These are phyloP conservation scores for Laothoe populi DNA, from an alignment of 2,888 invertebrate genomes.

Conservation along the genomic window DNA sequence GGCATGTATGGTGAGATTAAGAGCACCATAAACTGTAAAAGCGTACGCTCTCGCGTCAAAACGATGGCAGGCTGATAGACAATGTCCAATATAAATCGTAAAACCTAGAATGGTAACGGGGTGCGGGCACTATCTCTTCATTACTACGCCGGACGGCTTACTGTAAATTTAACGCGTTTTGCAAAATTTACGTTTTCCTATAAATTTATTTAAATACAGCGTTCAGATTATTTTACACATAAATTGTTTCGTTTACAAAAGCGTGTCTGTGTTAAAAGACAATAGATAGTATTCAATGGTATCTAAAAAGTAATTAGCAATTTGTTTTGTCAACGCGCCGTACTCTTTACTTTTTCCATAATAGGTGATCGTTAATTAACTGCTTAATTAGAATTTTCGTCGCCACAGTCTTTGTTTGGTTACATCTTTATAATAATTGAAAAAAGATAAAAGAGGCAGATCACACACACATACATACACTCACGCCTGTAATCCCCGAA, in stretches of 20 bases:
- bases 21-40: conserved; percentile 6
- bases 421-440: conserved; percentile 18
- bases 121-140: conserved; percentile 46
- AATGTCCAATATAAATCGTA: conserved; percentile 44
- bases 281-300: conserved; percentile 28
- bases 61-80: conserved; percentile 23
- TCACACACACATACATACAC: too few relatives aligned
- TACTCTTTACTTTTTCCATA: conserved; percentile 19
- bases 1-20: conserved; percentile 2
- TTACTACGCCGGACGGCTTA: conserved; percentile 49
- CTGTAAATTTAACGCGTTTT: conserved; percentile 48
- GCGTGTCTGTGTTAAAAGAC: conserved; percentile 39
- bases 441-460: neutral
- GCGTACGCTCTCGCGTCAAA: conserved; percentile 1
- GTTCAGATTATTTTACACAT: conserved; percentile 46
- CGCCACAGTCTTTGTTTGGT: conserved; percentile 5
- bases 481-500: too few relatives aligned
- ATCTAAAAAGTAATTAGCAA: conserved; percentile 27
- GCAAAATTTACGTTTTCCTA: conserved; percentile 52
- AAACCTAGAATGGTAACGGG: conserved; percentile 53
- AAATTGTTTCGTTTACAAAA: conserved; percentile 45
- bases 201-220: conserved; percentile 47
- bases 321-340: conserved; percentile 26
- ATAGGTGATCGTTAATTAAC: conserved; percentile 39
- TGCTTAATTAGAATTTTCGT: conserved; percentile 27